phyloP scores from a whole-genome alignment of 2,113 vertebrate species.

The Tragelaphus scriptus region DNA sequence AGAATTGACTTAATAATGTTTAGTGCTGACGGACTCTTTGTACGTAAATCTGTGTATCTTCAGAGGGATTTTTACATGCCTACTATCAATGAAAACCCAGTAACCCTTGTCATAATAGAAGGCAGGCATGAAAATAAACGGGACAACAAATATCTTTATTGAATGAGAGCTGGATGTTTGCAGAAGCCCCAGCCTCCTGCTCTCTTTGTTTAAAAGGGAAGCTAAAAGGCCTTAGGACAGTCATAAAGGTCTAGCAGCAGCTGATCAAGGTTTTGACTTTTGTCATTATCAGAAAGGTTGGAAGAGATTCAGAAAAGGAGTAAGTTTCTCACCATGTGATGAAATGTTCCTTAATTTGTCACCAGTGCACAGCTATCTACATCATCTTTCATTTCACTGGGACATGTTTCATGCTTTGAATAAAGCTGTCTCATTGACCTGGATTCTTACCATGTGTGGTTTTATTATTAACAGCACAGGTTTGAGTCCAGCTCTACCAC shows the following conservation, averaged over 20 bases:
- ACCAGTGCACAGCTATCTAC: neutral
- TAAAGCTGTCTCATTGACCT: neutral
- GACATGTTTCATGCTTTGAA: neutral
- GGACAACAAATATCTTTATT: neutral
- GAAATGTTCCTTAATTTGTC: fast-evolving
- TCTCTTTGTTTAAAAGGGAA: neutral
- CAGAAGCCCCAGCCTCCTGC: neutral
- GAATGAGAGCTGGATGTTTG: neutral
- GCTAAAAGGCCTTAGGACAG: neutral
- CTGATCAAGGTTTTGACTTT: neutral
- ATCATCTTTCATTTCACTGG: neutral
- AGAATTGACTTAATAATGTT: neutral
- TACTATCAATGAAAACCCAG: neutral
- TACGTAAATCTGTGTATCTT: neutral
- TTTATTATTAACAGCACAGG: no score
- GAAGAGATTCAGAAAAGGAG: neutral
- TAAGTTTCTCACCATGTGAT: neutral
- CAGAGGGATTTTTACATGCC: neutral
- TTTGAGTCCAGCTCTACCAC: neutral
- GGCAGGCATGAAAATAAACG: neutral
- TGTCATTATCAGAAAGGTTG: neutral
- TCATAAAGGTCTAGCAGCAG: neutral
- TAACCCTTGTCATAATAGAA: neutral
- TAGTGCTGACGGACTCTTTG: neutral
- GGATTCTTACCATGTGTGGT: neutral